A percentile compares a stretch with the other conserved stretches of the same genome.
These are phyloP conservation scores for Todiramphus chloris DNA, from an alignment of 2,113 vertebrate genomes.

Conservation along the genomic window DNA sequence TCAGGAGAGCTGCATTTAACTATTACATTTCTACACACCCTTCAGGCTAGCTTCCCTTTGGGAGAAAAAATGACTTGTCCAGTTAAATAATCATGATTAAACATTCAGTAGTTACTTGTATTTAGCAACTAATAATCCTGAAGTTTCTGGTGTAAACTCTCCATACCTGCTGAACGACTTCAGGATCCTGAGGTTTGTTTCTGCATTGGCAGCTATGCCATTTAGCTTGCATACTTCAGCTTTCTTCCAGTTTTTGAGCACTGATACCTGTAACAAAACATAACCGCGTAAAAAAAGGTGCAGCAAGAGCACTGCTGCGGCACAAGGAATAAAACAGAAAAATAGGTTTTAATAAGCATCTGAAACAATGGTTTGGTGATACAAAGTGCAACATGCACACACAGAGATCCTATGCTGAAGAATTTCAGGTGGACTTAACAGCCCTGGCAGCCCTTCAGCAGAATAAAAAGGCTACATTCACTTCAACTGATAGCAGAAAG, in stretches of 20 bases:
- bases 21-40: neutral
- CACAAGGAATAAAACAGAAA: neutral
- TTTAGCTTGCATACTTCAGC: conserved; percentile 47
- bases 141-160: neutral
- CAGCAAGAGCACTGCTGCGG: neutral
- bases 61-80: neutral
- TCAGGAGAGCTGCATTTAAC: neutral
- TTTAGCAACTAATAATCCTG: neutral
- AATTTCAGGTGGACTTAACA: neutral
- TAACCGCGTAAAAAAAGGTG: neutral
- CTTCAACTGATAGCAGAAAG: neutral
- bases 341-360: neutral
- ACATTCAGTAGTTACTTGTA: neutral
- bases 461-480: neutral
- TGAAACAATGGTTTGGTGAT: neutral
- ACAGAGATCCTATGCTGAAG: rapidly evolving
- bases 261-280: conserved; percentile 60
- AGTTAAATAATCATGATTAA: neutral
- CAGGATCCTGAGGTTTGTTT: conserved; percentile 54
- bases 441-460: neutral
- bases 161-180: conserved; percentile 56
- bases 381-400: neutral
- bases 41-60: neutral
- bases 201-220: conserved; percentile 15
- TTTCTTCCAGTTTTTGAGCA: conserved; percentile 72